phyloP scores from a whole-genome alignment of 2,888 invertebrate species.

The Melolontha melolontha region DNA sequence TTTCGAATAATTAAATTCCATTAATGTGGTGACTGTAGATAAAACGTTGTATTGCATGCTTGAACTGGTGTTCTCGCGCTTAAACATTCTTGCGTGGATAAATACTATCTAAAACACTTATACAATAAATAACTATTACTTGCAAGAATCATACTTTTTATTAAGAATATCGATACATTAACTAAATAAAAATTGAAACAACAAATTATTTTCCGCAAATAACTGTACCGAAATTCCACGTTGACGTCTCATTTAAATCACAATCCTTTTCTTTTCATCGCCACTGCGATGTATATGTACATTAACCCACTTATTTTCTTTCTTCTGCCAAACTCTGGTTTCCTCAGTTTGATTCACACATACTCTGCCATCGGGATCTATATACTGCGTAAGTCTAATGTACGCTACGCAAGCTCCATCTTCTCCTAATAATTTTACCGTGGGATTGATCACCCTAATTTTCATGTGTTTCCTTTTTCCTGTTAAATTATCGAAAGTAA shows the following conservation, averaged over 20 bases:
- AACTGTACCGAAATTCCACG: no score
- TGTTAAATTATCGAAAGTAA: slow-evolving; percentile 30
- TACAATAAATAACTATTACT: no score
- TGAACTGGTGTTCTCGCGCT: no score
- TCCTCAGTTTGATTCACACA: slow-evolving; percentile 31
- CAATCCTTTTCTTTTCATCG: slow-evolving; percentile 18
- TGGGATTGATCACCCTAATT: slow-evolving; percentile 35
- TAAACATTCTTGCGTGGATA: no score
- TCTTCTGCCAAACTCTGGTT: slow-evolving; percentile 34
- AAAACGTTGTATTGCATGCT: no score
- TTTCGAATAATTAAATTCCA: no score
- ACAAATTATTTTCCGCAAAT: no score
- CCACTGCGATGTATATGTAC: slow-evolving; percentile 31
- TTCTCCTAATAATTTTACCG: slow-evolving; percentile 31
- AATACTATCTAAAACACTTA: no score
- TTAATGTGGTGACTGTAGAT: no score
- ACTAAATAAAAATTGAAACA: no score
- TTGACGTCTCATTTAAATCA: not conserved
- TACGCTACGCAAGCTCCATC: slow-evolving; percentile 34
- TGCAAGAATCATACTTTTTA: no score
- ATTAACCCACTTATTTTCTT: slow-evolving; percentile 42
- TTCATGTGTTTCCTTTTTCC: slow-evolving; percentile 28
- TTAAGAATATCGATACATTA: no score
- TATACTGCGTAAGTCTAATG: slow-evolving; percentile 26
- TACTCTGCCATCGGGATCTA: slow-evolving; percentile 31